Conservation (phyloP, 2,113 vertebrate species). For the Sminthopsis crassicaudata region DNA sequence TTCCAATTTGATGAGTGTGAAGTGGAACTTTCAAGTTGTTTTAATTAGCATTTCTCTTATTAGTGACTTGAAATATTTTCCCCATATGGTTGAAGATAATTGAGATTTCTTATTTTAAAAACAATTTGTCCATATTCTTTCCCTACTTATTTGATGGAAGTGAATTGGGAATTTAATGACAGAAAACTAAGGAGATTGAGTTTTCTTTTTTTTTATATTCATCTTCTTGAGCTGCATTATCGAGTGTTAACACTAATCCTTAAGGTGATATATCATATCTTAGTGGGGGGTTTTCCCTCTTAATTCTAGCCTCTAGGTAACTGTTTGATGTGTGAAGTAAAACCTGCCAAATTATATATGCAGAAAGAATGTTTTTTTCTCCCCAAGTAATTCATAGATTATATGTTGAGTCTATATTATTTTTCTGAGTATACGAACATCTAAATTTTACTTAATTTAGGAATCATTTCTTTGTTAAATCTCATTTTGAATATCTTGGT, state of each 20-base stretch:
- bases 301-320: slow-evolving; percentile 8
- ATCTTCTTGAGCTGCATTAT: not conserved
- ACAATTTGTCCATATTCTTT: slow-evolving; percentile 15
- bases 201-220: slow-evolving; percentile 11
- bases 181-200: slow-evolving; percentile 34
- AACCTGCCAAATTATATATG: slow-evolving; percentile 48
- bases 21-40: not conserved
- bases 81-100: slow-evolving; percentile 6
- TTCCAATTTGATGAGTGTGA: not conserved
- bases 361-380: slow-evolving; percentile 9
- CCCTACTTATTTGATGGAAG: not conserved
- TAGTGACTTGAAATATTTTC: not conserved
- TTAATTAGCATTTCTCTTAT: not conserved
- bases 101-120: slow-evolving; percentile 35
- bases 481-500: slow-evolving; percentile 10
- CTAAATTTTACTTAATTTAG: slow-evolving; percentile 25
- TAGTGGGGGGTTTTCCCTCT: slow-evolving; percentile 1
- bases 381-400: slow-evolving; percentile 35
- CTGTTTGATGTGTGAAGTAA: slow-evolving; percentile 24
- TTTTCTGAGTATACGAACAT: slow-evolving; percentile 15
- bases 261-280: not conserved
- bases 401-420: slow-evolving; percentile 47
- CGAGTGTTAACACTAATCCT: slow-evolving; percentile 8
- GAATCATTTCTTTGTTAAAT: slow-evolving; percentile 31
- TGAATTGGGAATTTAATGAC: not conserved